Percentiles rank a stretch among this genome's conserved stretches.
phyloP scores from a whole-genome alignment of 2,113 vertebrate genomes.

The Acanthisitta chloris region DNA sequence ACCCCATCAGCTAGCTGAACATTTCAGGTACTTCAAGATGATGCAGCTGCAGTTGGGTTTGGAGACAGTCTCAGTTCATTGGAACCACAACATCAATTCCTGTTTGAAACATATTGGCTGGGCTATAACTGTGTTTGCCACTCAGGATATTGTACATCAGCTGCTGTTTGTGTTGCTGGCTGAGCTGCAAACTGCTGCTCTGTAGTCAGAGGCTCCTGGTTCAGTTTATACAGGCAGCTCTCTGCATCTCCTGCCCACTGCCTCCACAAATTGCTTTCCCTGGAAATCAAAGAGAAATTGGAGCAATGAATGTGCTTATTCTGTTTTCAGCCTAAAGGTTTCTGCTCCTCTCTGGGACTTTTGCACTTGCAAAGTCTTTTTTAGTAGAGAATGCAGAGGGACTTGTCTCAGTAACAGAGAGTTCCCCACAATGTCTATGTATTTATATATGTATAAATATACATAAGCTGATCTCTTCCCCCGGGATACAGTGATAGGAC shows the following conservation, averaged over 20 bases:
- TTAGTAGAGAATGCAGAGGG: background rate
- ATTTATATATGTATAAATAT: accelerated
- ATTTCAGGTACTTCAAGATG: background rate
- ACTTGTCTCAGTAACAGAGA: background rate
- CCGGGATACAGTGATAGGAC: accelerated
- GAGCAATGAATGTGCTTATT: background rate
- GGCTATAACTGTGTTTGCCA: background rate
- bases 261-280: background rate
- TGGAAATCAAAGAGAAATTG: background rate
- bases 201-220: background rate
- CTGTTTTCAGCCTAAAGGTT: background rate
- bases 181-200: background rate
- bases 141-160: background rate
- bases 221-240: background rate
- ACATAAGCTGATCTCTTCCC: background rate
- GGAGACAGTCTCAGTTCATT: background rate
- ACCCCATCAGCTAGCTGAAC: background rate
- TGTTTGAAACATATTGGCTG: background rate
- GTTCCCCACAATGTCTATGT: accelerated
- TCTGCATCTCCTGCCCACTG: background rate
- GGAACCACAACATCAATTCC: background rate
- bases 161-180: background rate
- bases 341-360: background rate
- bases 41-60: background rate
- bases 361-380: background rate